Evolutionary conservation across 1,140 invertebrate genomes (phyloP), one percentile per base, ranked within the genome.

Genomic region (Leptoteleia sp.): DNA sequence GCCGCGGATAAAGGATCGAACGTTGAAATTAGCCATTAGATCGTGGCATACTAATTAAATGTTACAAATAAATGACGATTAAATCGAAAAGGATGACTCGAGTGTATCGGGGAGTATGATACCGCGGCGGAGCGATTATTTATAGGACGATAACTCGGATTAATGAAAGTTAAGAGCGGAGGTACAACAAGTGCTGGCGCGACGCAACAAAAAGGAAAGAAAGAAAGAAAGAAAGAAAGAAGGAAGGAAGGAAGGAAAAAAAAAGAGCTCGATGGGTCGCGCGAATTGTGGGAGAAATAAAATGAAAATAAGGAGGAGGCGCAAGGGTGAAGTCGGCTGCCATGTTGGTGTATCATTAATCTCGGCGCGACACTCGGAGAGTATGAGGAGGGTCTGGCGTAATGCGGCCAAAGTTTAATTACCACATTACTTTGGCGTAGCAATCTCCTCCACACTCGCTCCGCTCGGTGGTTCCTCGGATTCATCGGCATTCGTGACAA

Each of bases 371-470:
- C 84, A 81, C 64, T 78, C 54, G 25, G 16, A 15, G 65, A 76
- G 43, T 55, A 76, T 37, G n/a, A n/a, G n/a, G 54, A 47, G 67
- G 57, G 25, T 50, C 31, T 35, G 37, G 79, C 76, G 81, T 87
- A 87, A 88, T 84, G 82, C 84, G 83, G 82, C 81, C 82, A 86
- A 88, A 89, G 86, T 89, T 89, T 88, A 88, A 89, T n/a, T n/a
- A n/a, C n/a, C n/a, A n/a, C n/a, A n/a, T n/a, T n/a, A n/a, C n/a
- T n/a, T n/a, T n/a, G n/a, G n/a, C n/a, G n/a, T n/a, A n/a, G n/a
- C n/a, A n/a, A n/a, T n/a, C n/a, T n/a, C n/a, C n/a, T n/a, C n/a
- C n/a, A n/a, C 62, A 57, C 77, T 76, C 75, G 73, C 68, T 62
- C 62, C 40, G 59, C 75, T 73, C 52, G 29, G 25, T 45, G 68